Base-by-base conservation (phyloP, 2,113 vertebrate genomes). In the Sclerurus mexicanus region DNA sequence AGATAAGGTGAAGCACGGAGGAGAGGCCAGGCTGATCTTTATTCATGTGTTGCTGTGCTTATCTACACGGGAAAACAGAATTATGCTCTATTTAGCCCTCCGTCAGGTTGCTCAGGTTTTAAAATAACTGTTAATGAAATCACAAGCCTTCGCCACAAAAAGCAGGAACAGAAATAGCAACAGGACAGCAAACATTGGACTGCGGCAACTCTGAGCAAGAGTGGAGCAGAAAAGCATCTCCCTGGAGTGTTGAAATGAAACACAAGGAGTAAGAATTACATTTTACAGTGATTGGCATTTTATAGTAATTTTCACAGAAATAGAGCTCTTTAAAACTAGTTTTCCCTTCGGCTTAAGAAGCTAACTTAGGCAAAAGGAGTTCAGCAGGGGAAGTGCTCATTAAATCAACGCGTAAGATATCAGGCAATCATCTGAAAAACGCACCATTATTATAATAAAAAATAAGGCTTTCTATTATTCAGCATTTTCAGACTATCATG, bases 81-180 rank as follows among this genome's bases (percentile, higher is more conserved):
- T 72, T 89, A 55, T 85, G 89, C 91, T 90, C 93, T 60, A 31
- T 63, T 91, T 75, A 96, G 88, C n/a, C 60, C 84, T 81, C 69
- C 76, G 42, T 55, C 69, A 84, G 68, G 52, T 81, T 77, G 73
- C 39, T 62, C 50, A 21, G 68, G 28, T 74, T 95, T 85, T 91
- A 90, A 93, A 94, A 87, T 92, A 92, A 47, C 69, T 40, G 53
- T 80, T 94, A 93, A 89, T 77, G 85, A 96, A 91, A 94, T 92
- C 80, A 87, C 84, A 92, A 91, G 80, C 30, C 75, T 84, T 91
- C 39, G 64, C 40, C 68, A 90, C 58, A 80, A 60, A 91, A 85
- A 81, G 50, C 59, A 90, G 50, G 22, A 63, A 67, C 52, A 59
- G 84, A 94, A 95, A 90, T 56, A 94, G 90, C 42, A 89, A 20